Evolutionary conservation across 1,140 invertebrate species (phyloP).

Genomic region (Papilio helenus): DNA sequence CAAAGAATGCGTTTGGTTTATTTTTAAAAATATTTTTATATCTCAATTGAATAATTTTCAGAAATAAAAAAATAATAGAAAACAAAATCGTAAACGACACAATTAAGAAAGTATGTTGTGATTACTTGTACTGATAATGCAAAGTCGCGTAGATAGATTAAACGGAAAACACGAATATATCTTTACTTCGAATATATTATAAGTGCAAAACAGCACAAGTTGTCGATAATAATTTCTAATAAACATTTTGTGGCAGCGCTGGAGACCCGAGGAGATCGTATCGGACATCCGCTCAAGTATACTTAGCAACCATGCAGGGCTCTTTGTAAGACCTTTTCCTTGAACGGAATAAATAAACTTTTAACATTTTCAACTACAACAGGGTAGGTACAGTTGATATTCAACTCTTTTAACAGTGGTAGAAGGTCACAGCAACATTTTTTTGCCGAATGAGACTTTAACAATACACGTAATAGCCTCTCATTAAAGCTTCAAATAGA

Average conservation of each 20-base stretch:
- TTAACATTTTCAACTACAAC: background rate
- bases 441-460: background rate
- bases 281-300: slow-evolving; percentile 19
- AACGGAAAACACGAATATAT: slow-evolving; percentile 17
- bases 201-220: background rate
- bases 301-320: background rate
- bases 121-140: background rate
- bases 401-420: background rate
- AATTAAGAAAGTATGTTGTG: background rate
- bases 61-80: no score
- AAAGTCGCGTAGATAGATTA: background rate
- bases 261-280: background rate
- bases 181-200: background rate
- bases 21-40: no score
- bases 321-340: background rate
- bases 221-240: slow-evolving; percentile 22
- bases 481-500: no score
- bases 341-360: background rate
- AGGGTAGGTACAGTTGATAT: background rate
- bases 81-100: background rate
- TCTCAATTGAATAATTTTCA: no score
- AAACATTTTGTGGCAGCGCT: slow-evolving; percentile 8
- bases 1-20: no score
- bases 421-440: background rate
- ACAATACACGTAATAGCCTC: background rate